These are phyloP conservation scores for Ispidina lecontei DNA, from an alignment of 2,797 vertebrate genomes.

Conservation along the genomic window DNA sequence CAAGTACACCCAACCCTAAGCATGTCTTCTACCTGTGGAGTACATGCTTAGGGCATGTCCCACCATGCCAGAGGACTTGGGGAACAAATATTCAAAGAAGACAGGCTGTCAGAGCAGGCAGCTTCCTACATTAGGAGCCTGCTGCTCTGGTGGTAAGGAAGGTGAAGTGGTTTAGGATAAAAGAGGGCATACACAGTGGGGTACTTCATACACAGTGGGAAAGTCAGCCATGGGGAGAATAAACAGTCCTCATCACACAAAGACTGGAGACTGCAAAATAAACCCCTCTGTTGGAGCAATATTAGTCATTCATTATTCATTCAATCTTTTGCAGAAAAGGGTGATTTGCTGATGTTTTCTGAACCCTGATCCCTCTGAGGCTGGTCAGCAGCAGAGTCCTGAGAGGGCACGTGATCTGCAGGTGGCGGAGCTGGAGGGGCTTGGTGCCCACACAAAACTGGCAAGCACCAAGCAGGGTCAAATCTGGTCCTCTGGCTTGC, in stretches of 20 bases:
- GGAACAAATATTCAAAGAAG: not conserved
- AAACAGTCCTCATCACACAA: not conserved
- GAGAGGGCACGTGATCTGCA: rapidly evolving
- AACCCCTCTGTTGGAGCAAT: not conserved
- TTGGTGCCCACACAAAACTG: rapidly evolving
- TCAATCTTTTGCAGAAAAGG: not conserved
- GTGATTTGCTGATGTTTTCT: not conserved
- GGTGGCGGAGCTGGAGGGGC: not conserved
- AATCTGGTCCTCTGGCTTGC: not conserved
- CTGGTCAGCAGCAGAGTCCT: not conserved
- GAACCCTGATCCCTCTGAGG: not conserved
- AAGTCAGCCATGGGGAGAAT: not conserved
- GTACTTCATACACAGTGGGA: not conserved
- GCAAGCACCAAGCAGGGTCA: not conserved
- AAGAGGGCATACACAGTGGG: not conserved
- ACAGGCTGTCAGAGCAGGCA: not conserved
- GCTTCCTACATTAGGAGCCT: not conserved
- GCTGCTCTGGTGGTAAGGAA: not conserved
- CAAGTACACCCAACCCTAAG: not conserved
- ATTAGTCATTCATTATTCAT: not conserved
- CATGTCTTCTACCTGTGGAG: not conserved
- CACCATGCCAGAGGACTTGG: too few species aligned
- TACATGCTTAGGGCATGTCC: too few species aligned
- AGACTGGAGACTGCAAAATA: not conserved
- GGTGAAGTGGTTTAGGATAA: not conserved